Conservation (phyloP, 1,140 invertebrate species). For the Cotesia chilonis region DNA sequence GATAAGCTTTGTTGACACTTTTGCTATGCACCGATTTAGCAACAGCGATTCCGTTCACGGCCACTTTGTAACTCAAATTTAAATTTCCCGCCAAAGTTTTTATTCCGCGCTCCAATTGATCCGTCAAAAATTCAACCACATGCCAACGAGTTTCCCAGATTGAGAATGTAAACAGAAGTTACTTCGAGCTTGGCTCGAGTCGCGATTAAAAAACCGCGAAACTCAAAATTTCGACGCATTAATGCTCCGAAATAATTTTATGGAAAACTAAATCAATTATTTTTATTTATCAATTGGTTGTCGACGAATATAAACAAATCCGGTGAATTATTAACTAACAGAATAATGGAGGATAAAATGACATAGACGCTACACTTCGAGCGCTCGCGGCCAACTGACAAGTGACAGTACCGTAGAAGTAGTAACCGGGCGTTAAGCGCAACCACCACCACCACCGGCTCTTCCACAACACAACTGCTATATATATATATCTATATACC, state of each 20-base stretch:
- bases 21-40: constrained; percentile 3
- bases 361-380: constrained; percentile 34
- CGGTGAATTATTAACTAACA: too few species aligned
- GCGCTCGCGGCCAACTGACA: constrained; percentile 53
- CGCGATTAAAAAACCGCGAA: constrained; percentile 7
- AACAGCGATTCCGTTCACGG: constrained; percentile 11
- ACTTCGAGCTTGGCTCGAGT: not conserved
- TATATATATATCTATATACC: too few species aligned
- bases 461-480: not conserved
- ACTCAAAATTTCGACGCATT: not conserved
- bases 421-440: constrained; percentile 33
- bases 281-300: not conserved
- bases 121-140: not conserved
- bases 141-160: constrained; percentile 6
- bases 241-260: not conserved
- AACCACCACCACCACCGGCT: constrained; percentile 29
- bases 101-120: too few species aligned
- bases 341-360: not conserved
- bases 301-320: too few species aligned
- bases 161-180: not conserved
- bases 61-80: not conserved
- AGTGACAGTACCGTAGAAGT: constrained; percentile 49
- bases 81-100: too few species aligned
- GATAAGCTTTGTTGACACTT: constrained; percentile 4
- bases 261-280: not conserved